Evolutionary conservation across 64 coral and sea anemone species (phyloP).

Genomic region (Actinia tenebrosa): DNA sequence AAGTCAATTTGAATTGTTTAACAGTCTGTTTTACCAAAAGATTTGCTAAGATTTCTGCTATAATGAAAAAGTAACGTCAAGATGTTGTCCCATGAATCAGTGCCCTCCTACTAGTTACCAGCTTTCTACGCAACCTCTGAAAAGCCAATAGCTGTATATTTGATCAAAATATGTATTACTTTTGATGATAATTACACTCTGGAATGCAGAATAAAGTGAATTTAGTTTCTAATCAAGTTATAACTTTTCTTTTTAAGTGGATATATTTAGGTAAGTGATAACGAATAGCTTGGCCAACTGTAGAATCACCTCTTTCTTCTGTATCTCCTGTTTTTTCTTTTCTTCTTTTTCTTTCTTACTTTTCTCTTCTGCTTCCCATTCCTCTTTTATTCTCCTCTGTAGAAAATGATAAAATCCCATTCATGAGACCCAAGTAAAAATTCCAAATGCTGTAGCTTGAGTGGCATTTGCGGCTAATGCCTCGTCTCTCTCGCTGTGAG

Average conservation of each 20-base stretch:
- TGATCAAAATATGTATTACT: background rate
- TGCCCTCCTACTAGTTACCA: too few relatives aligned
- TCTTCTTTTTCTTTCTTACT: constrained; percentile 79
- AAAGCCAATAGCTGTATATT: background rate
- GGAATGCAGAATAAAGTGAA: background rate
- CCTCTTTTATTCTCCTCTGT: constrained; percentile 83
- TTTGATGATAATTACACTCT: background rate
- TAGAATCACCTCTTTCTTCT: constrained; percentile 91
- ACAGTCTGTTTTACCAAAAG: too few relatives aligned
- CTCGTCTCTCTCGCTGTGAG: too few relatives aligned
- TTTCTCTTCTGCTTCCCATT: constrained; percentile 86
- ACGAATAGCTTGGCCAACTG: constrained; percentile 15
- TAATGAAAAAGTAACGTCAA: too few relatives aligned
- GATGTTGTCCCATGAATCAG: too few relatives aligned
- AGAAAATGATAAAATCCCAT: background rate
- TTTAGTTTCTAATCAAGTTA: background rate
- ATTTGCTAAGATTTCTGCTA: too few relatives aligned
- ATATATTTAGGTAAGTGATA: constrained; percentile 51
- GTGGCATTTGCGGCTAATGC: too few relatives aligned
- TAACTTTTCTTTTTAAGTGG: background rate
- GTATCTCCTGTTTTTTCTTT: constrained; percentile 68
- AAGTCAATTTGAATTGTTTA: too few relatives aligned
- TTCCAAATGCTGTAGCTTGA: background rate
- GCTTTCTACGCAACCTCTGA: too few relatives aligned
- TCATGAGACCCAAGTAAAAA: too few relatives aligned